Conservation (phyloP, 2,888 invertebrate genomes). For the Syrista parreyssii region DNA sequence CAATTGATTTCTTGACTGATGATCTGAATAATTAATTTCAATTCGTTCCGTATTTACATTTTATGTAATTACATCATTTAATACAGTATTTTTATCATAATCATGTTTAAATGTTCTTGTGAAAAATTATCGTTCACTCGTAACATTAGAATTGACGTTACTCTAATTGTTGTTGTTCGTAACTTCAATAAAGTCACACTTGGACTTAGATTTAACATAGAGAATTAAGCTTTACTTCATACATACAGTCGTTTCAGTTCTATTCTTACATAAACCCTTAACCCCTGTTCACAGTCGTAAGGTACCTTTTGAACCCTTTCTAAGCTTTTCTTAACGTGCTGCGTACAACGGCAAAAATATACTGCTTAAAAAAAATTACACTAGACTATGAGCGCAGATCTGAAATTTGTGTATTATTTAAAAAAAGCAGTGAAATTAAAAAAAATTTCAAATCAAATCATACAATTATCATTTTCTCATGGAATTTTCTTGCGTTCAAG, state of each 20-base stretch:
- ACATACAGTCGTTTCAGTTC: neutral
- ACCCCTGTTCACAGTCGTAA: too few relatives aligned
- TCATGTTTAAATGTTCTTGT: neutral
- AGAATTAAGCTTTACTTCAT: neutral
- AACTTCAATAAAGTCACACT: neutral
- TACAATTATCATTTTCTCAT: too few relatives aligned
- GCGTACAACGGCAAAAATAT: too few relatives aligned
- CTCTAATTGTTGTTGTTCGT: neutral
- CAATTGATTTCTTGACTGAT: neutral
- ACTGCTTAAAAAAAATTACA: too few relatives aligned
- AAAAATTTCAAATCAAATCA: too few relatives aligned
- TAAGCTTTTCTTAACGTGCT: too few relatives aligned
- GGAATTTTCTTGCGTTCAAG: too few relatives aligned
- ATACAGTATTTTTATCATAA: neutral
- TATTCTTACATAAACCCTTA: neutral
- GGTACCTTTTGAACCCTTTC: too few relatives aligned
- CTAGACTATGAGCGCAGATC: too few relatives aligned
- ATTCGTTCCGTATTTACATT: neutral
- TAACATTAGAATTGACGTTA: neutral
- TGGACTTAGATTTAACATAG: neutral
- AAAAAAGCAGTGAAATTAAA: too few relatives aligned
- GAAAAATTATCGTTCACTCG: neutral
- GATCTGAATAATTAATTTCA: neutral
- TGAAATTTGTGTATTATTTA: too few relatives aligned
- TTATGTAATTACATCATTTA: too few relatives aligned